These are phyloP conservation scores for Calidris pygmaea DNA, from an alignment of 2,113 vertebrate genomes.

Conservation along the genomic window DNA sequence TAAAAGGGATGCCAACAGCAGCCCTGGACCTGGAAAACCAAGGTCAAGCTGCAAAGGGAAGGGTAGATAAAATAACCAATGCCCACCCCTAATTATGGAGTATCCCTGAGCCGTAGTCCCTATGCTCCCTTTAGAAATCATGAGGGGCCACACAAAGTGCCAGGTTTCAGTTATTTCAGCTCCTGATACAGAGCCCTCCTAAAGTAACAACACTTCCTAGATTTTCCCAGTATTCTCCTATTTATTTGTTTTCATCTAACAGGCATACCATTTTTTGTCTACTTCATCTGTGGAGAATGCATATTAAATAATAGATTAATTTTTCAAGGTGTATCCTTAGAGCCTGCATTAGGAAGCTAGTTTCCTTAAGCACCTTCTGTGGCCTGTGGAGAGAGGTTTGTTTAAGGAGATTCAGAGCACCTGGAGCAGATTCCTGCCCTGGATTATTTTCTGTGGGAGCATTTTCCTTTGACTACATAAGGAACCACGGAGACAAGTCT, in stretches of 20 bases:
- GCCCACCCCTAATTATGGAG: neutral
- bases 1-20: neutral
- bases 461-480: neutral
- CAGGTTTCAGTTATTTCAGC: neutral
- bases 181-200: accelerated
- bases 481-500: neutral
- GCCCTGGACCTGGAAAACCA: neutral
- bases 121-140: neutral
- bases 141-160: neutral
- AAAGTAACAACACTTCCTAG: neutral
- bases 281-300: neutral
- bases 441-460: neutral
- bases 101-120: neutral
- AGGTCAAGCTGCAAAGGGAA: neutral
- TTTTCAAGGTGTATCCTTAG: neutral
- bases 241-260: neutral
- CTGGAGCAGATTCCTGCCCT: neutral
- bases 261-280: neutral
- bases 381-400: neutral
- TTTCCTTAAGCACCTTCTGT: neutral
- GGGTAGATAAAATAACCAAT: neutral
- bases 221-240: neutral
- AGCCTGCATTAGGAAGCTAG: neutral
- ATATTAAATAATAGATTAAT: neutral
- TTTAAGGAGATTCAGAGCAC: neutral